phyloP scores from a whole-genome alignment of 2,113 vertebrate genomes.

The Menidia beryllina region DNA sequence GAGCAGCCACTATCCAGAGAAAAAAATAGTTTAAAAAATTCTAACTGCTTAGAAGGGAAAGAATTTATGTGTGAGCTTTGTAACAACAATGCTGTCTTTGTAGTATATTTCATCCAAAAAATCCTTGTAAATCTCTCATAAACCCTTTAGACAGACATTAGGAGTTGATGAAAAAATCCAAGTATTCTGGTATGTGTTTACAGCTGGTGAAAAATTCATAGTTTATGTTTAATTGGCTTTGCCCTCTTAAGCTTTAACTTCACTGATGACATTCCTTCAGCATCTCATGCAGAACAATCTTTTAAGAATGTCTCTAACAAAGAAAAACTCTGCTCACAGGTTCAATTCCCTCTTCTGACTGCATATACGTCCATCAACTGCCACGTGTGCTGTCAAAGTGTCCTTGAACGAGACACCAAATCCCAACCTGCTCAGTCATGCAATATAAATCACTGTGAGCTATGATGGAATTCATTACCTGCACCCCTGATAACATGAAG shows the following conservation, averaged over 20 bases:
- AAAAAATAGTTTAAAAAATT: no score
- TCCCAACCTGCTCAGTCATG: slow-evolving; percentile 41
- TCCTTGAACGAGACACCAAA: slow-evolving; percentile 49
- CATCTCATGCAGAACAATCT: background rate
- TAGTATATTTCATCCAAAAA: background rate
- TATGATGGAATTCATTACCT: slow-evolving; percentile 47
- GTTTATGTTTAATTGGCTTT: background rate
- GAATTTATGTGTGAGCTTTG: no score
- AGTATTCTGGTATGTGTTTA: background rate
- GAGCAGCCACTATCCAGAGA: no score
- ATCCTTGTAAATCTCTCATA: background rate
- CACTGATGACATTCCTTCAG: slow-evolving; percentile 36
- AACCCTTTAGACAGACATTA: background rate
- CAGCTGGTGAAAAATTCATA: background rate
- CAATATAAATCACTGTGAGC: slow-evolving; percentile 33
- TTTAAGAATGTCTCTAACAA: background rate
- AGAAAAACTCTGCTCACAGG: slow-evolving; percentile 18
- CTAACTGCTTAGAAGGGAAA: no score
- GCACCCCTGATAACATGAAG: slow-evolving; percentile 22
- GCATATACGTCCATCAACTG: slow-evolving; percentile 34
- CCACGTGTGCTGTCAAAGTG: slow-evolving; percentile 21
- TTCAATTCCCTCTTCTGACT: slow-evolving; percentile 33
- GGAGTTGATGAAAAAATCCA: background rate
- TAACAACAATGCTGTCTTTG: background rate
- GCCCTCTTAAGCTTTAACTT: slow-evolving; percentile 24